Percentiles rank a stretch among this genome's conserved stretches.
phyloP scores from a whole-genome alignment of 2,888 invertebrate genomes.

The Eupithecia centaureata region DNA sequence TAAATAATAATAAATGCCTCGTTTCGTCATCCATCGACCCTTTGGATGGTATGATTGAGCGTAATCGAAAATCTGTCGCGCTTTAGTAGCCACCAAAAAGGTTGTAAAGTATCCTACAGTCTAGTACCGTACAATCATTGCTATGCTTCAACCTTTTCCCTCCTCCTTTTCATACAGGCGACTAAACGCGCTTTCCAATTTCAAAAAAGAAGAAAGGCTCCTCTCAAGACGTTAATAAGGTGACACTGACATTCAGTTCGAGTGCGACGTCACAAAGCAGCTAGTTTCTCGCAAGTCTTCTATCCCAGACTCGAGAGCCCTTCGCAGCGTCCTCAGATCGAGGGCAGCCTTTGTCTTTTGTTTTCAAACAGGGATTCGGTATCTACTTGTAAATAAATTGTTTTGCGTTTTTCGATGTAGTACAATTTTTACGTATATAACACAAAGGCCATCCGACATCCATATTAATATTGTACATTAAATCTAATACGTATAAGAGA shows the following conservation, averaged over 20 bases:
- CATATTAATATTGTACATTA: too few species aligned
- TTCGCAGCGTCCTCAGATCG: slow-evolving; percentile 25
- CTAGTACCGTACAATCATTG: too few species aligned
- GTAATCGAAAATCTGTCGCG: too few species aligned
- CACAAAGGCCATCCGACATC: too few species aligned
- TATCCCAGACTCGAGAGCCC: slow-evolving; percentile 26
- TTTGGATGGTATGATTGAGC: too few species aligned
- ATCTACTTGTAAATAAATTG: slow-evolving; percentile 2
- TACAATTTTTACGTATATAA: background rate
- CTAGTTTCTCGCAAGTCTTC: slow-evolving; percentile 24
- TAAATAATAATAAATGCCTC: too few species aligned
- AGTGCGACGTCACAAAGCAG: slow-evolving; percentile 20
- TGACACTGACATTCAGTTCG: slow-evolving; percentile 26
- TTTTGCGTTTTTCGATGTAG: background rate
- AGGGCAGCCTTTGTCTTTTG: slow-evolving; percentile 32
- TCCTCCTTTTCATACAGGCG: background rate
- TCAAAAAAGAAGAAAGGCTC: background rate
- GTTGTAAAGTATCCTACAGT: too few species aligned
- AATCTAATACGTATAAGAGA: too few species aligned
- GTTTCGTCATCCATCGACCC: too few species aligned
- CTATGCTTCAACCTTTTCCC: too few species aligned
- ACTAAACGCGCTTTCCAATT: background rate
- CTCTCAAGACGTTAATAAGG: slow-evolving; percentile 20
- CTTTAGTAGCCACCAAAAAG: too few species aligned
- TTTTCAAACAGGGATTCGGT: slow-evolving; percentile 26